Evolutionary conservation across 2,888 invertebrate genomes (phyloP), one percentile per base, ranked within the genome.

Genomic region (Spodoptera littoralis): DNA sequence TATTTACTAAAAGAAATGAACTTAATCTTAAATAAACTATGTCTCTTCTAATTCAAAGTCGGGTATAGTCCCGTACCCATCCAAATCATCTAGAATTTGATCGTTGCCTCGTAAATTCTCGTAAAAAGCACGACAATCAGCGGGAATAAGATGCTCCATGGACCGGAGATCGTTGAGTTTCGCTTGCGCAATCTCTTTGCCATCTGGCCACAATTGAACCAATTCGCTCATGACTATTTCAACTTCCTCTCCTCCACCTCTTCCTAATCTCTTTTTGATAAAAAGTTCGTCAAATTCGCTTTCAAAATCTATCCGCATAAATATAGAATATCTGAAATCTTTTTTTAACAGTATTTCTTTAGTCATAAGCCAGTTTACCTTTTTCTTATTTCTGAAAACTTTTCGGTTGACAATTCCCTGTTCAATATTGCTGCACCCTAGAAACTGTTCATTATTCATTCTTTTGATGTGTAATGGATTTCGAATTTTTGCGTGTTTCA

Each of bases 391-490:
- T 30, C 27, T 30, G 27, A 30, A 30, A 30, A 30, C 27, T 30
- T 30, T 30, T 30, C 27, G 27, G 27, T 30, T 30, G 27, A 30
- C 27, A 30, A 30, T 30, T 30, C 36, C 30, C 30, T 49, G 27
- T 50, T 62, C 55, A 22, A 62, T 61, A 46, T 36, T 61, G 42
- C 48, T 47, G 47, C 43, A 47, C 48, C 54, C 44, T 44, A 54
- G 27, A 61, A 61, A 55, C 27, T 61, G 47, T 49, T 50, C n/a
- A 44, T 50, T 46, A 49, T 50, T 50, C 55, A 62, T 62, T 54
- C 48, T 60, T 70, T 65, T 45, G 52, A 60, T 48, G 48, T 50
- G 45, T 54, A 57, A 54, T 43, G 56, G 27, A 56, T 50, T 60
- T 36, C 60, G 56, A 58, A 60, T 49, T 66, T 60, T 45, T 42